Evolutionary conservation across 2,797 vertebrate genomes (phyloP).

Genomic region (Pitangus sulphuratus): DNA sequence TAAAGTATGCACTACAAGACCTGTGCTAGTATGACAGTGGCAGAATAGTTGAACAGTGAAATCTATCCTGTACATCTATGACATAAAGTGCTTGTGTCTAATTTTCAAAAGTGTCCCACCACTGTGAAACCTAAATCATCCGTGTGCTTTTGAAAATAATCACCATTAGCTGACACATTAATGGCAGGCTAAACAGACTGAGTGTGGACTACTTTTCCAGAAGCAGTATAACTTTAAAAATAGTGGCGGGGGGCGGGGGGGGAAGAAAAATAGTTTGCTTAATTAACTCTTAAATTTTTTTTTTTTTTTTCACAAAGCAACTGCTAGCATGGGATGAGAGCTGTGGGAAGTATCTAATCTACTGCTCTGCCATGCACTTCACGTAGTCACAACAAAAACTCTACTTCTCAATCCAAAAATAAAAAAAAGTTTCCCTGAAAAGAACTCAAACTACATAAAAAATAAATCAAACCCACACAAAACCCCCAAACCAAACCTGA

Average conservation of each 20-base stretch:
- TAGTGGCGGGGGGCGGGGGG: background rate
- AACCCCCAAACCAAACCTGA: accelerated
- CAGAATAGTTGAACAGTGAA: background rate
- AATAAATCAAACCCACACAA: background rate
- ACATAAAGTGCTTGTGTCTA: background rate
- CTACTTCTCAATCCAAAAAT: background rate
- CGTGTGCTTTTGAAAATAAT: background rate
- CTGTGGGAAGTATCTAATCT: background rate
- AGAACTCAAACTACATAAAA: background rate
- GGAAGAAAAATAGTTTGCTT: background rate
- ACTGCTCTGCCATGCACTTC: background rate
- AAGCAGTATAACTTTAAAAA: background rate
- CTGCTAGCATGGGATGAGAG: background rate
- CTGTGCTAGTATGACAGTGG: background rate
- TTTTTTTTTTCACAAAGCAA: background rate
- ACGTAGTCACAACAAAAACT: background rate
- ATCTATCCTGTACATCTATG: background rate
- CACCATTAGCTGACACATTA: background rate
- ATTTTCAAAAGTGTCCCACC: background rate
- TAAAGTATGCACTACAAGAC: background rate
- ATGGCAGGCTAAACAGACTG: background rate
- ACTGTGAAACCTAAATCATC: background rate
- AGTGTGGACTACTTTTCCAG: background rate
- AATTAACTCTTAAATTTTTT: background rate
- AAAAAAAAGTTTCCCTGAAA: background rate